phyloP scores from a whole-genome alignment of 2,888 invertebrate species.

The Hirtodrosophila cameraria region DNA sequence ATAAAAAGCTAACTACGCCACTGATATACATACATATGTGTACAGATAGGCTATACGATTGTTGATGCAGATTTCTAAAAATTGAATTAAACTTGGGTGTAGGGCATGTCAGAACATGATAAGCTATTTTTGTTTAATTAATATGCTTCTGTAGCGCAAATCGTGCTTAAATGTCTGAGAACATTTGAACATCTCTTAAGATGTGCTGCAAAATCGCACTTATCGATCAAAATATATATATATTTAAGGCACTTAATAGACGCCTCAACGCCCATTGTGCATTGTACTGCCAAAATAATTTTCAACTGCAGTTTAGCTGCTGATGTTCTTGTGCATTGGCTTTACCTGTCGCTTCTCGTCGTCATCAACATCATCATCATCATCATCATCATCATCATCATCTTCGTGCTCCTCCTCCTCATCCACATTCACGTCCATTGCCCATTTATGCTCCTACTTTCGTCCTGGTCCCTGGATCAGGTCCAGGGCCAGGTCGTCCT shows the following conservation, averaged over 20 bases:
- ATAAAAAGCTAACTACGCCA: no score
- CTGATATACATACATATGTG: no score
- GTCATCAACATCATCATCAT: conserved; percentile 22
- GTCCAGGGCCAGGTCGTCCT: not conserved
- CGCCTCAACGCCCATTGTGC: conserved; percentile 33
- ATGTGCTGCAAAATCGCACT: not conserved
- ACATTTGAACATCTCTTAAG: not conserved
- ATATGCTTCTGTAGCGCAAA: no score
- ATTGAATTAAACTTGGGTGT: no score
- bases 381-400: not conserved
- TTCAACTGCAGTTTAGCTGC: conserved; percentile 42
- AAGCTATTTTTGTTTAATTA: no score
- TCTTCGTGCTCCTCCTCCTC: not conserved
- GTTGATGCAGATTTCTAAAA: no score
- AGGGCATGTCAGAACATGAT: no score
- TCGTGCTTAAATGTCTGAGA: no score
- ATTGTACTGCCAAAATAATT: conserved; percentile 38
- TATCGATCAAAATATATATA: not conserved
- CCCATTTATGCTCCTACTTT: not conserved
- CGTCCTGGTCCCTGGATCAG: conserved; percentile 2
- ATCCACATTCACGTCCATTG: not conserved
- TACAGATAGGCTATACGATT: no score
- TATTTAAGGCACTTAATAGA: conserved; percentile 1
- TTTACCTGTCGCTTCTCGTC: conserved; percentile 47
- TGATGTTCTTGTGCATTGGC: conserved; percentile 64